phyloP scores from a whole-genome alignment of 2,888 invertebrate genomes.

The Caenorhabditis sulstoni region DNA sequence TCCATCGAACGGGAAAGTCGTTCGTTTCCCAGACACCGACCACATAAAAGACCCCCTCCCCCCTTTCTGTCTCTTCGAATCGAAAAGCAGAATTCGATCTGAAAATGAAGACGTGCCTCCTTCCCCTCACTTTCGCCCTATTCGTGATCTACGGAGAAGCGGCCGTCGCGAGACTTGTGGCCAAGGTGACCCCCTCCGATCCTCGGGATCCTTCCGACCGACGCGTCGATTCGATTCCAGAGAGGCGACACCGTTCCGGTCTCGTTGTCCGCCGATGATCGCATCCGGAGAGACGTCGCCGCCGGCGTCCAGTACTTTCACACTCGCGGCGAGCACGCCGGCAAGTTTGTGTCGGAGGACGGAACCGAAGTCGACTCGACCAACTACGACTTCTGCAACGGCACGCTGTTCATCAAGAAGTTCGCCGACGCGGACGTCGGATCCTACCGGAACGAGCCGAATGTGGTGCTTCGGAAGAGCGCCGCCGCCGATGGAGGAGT shows the following conservation, averaged over 20 bases:
- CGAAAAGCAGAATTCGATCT: not conserved
- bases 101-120: not conserved
- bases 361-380: constrained; percentile 87
- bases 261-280: not conserved
- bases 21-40: no score
- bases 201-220: not conserved
- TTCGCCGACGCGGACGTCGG: constrained; percentile 85
- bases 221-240: not conserved
- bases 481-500: constrained; percentile 86
- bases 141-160: not conserved
- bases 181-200: not conserved
- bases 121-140: not conserved
- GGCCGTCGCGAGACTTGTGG: not conserved
- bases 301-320: not conserved
- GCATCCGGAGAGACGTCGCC: not conserved
- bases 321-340: not conserved
- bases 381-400: constrained; percentile 83
- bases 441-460: constrained; percentile 34
- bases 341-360: constrained; percentile 86
- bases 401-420: constrained; percentile 84
- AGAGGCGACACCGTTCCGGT: not conserved
- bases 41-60: not conserved
- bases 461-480: constrained; percentile 72
- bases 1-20: no score
- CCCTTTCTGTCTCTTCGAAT: not conserved